Evolutionary conservation across 2,888 invertebrate genomes (phyloP).

Genomic region (Phengaris arion): DNA sequence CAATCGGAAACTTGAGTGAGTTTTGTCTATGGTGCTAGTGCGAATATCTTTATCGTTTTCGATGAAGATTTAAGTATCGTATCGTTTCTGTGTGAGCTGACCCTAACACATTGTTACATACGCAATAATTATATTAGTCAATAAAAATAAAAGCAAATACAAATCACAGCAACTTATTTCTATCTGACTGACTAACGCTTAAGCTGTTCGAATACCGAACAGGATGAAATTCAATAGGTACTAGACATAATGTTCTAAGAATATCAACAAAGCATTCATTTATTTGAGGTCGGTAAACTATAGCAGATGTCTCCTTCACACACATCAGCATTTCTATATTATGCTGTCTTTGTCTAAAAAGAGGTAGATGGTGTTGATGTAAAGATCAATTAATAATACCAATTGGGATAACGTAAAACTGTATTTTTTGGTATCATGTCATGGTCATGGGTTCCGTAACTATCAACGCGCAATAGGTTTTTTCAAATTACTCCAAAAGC

Average conservation of each 20-base stretch:
- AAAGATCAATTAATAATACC: no score
- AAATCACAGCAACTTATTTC: neutral
- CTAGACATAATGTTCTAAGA: constrained; percentile 10
- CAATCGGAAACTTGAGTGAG: no score
- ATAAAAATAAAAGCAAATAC: neutral
- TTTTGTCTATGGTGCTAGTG: no score
- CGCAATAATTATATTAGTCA: neutral
- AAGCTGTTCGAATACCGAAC: neutral
- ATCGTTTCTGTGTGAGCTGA: no score
- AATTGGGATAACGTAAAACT: no score
- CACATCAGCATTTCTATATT: neutral
- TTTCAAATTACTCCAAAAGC: no score
- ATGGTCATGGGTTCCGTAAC: no score
- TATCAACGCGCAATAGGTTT: no score
- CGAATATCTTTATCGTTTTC: no score
- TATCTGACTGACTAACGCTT: neutral
- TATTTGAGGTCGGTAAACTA: constrained; percentile 10
- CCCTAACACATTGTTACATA: no score
- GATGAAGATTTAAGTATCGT: no score
- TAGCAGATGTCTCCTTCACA: neutral
- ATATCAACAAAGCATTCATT: constrained; percentile 9
- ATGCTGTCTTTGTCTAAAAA: neutral
- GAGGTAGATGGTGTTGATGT: neutral
- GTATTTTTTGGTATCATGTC: no score
- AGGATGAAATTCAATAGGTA: neutral